A percentile compares a stretch with the other conserved stretches of the same genome.
These are phyloP conservation scores for Bhutanitis thaidina DNA, from an alignment of 2,888 invertebrate genomes.

Conservation along the genomic window DNA sequence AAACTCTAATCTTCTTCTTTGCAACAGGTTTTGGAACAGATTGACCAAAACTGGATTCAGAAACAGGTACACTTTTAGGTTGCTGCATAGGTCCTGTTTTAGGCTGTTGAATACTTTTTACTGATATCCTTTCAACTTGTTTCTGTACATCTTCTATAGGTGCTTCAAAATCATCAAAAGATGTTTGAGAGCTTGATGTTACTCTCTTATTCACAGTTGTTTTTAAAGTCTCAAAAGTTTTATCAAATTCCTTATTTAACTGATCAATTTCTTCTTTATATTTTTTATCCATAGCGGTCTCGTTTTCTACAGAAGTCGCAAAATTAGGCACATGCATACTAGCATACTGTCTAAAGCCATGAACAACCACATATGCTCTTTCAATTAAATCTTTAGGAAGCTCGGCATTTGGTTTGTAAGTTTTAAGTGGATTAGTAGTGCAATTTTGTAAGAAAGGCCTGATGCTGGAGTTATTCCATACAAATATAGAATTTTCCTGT, in stretches of 20 bases:
- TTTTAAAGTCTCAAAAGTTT: slow-evolving; percentile 61
- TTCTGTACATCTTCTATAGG: slow-evolving; percentile 33
- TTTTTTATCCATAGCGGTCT: slow-evolving; percentile 48
- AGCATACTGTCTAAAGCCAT: slow-evolving; percentile 83
- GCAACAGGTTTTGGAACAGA: slow-evolving; percentile 54
- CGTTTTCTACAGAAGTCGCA: slow-evolving; percentile 35
- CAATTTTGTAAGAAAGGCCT: slow-evolving; percentile 62
- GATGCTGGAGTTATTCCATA: slow-evolving; percentile 86
- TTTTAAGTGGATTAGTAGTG: slow-evolving; percentile 50
- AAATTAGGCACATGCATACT: slow-evolving; percentile 54
- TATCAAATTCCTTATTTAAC: slow-evolving; percentile 65
- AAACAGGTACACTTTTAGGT: background rate
- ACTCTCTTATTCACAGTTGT: slow-evolving; percentile 34
- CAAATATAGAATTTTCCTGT: slow-evolving; percentile 77
- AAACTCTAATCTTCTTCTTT: slow-evolving; percentile 62
- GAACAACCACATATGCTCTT: slow-evolving; percentile 83
- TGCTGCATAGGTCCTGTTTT: background rate
- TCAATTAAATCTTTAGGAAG: slow-evolving; percentile 72
- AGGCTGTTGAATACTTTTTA: slow-evolving; percentile 17
- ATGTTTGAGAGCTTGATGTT: slow-evolving; percentile 13
- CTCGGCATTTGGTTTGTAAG: slow-evolving; percentile 45
- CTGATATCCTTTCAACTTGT: slow-evolving; percentile 19
- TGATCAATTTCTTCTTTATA: slow-evolving; percentile 62
- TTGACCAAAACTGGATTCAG: slow-evolving; percentile 9
- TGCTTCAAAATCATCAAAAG: slow-evolving; percentile 21